Base-by-base conservation (phyloP, 2,888 invertebrate species). In the Ectemnius continuus region DNA sequence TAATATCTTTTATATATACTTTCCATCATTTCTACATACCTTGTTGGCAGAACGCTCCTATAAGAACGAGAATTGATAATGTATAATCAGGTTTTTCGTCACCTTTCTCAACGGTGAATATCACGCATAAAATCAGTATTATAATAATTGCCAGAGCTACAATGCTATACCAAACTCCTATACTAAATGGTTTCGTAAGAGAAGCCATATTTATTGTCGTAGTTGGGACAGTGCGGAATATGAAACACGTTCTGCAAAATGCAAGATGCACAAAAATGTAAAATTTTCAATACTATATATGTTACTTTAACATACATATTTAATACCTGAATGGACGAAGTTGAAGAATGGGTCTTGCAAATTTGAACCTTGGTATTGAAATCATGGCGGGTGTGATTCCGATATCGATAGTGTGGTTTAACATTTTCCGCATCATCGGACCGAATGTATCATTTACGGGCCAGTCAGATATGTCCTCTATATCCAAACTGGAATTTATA, bases 21-120 rank as follows among this genome's bases (percentile, higher is more conserved):
- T 20, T 8, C 14, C 13, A 48, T 23, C 11, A 16, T 46, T 23
- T 46, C 11, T 5, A 14, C 13, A 16, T 13, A 86, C 87, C 87
- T 83, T 87, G 87, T 65, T 87, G 87, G 36, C 86, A 85, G 11
- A 87, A 52, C 2, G 86, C 83, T 11, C 82, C 87, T 18, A 84
- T 0, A 2, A 76, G 71, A 18, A 86, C 73, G 13, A 86, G 66
- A 20, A 82, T 65, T 4, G 84, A 82, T 0, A 64, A 18, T 6
- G 61, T 67, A 46, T 47, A 76, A 71, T 71, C 56, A 6, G 70
- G 70, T 57, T 68, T 74, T 71, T 3, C 58, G 11, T 36, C 66
- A 5, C 78, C 63, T 20, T 78, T 75, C 66, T 87, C 85, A 4
- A 66, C 8, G 13, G 74, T 70, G 14, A 86, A 64, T 47, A 84